A percentile compares a stretch with the other conserved stretches of the same genome.
Conservation (phyloP, 1,140 invertebrate species). For the Lamellibrachia luymesi region DNA sequence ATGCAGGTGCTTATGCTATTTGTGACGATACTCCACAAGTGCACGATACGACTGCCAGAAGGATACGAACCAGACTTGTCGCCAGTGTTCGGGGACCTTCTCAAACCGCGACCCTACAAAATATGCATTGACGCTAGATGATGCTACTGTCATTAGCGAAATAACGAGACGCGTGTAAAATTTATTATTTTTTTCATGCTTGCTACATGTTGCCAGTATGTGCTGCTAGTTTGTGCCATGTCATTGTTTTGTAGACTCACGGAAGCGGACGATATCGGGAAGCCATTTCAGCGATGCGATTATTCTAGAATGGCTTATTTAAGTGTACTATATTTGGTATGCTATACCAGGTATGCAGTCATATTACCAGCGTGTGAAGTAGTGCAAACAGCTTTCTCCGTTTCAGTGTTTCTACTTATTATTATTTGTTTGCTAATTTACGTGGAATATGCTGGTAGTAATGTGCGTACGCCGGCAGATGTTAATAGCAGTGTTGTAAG, state of each 20-base stretch:
- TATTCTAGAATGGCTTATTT: not conserved
- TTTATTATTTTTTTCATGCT: not conserved
- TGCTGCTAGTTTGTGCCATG: not conserved
- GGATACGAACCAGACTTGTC: not conserved
- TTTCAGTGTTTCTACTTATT: not conserved
- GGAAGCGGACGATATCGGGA: not conserved
- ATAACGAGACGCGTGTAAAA: not conserved
- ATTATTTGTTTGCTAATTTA: not conserved
- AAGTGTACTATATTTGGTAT: not conserved
- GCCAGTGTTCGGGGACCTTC: slow-evolving; percentile 21
- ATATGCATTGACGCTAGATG: not conserved
- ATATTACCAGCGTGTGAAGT: not conserved
- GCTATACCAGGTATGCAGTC: not conserved
- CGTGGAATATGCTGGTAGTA: not conserved
- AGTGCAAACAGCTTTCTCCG: not conserved
- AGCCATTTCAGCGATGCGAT: not conserved
- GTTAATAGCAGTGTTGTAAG: not conserved
- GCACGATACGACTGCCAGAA: slow-evolving; percentile 1
- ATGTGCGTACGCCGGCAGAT: too few relatives aligned
- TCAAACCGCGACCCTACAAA: slow-evolving; percentile 22
- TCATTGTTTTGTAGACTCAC: not conserved
- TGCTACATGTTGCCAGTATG: not conserved
- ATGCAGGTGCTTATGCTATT: slow-evolving; percentile 13
- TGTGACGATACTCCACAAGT: slow-evolving; percentile 12
- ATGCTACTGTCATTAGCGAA: not conserved